phyloP scores from a whole-genome alignment of 2,797 vertebrate genomes.

The Sylvilagus floridanus region DNA sequence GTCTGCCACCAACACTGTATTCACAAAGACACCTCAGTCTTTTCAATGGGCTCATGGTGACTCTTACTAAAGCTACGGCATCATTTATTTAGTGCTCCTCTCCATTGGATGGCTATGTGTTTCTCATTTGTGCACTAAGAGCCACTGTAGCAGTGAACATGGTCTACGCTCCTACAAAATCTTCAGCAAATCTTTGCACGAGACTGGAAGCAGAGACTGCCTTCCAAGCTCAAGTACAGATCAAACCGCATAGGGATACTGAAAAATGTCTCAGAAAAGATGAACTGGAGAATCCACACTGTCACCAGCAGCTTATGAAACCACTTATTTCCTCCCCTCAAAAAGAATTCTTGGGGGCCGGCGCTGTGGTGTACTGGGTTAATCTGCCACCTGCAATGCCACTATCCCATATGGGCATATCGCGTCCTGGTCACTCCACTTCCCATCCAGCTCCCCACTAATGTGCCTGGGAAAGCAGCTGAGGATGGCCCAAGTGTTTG shows the following conservation, averaged over 20 bases:
- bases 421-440: no score
- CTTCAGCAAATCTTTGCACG: not conserved
- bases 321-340: not conserved
- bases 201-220: not conserved
- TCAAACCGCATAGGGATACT: not conserved
- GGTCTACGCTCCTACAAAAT: not conserved
- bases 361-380: no score
- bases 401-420: no score
- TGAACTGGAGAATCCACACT: not conserved
- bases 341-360: not conserved
- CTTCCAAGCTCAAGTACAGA: not conserved
- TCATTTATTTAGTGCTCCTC: not conserved
- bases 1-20: not conserved
- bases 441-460: no score
- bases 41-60: not conserved
- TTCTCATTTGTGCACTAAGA: not conserved
- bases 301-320: rapidly evolving
- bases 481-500: no score
- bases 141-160: not conserved
- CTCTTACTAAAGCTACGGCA: not conserved
- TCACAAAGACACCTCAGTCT: not conserved
- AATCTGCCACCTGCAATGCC: no score
- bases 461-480: no score
- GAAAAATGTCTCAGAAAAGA: not conserved
- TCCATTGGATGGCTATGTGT: not conserved